Base-by-base conservation (phyloP, 2,797 vertebrate species). In the Merluccius polli region DNA sequence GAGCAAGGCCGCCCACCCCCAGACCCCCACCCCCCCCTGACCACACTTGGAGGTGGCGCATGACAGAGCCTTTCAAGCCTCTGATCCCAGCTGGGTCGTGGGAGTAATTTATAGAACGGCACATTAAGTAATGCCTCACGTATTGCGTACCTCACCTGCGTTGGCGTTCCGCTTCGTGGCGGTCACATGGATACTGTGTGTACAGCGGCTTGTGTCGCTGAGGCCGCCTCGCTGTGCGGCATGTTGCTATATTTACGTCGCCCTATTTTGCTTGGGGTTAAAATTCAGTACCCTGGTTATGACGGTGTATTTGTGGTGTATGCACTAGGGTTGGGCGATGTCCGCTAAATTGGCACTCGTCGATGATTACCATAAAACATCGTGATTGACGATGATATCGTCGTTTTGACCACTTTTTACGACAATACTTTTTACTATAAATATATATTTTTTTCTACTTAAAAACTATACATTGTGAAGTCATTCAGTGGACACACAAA, bases 61-160 rank as follows among this genome's bases (percentile, higher is more conserved):
- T 27, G 67, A 86, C 79, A 18, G 83, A 76, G 73, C 82, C 72
- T 78, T 85, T 87, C 87, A 83, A 81, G 86, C 82, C 83, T 84
- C 89, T 89, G 89, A 90, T 90, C 91, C 90, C 86, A 84, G 87
- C 87, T 87, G 86, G 88, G 85, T 77, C 75, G 84, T 84, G 11
- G 1, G 73, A 91, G 90, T 91, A 90, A 91, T 93, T 94, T 93
- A 90, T 92, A 92, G 90, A 89, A 87, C 86, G 79, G 89, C 87
- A 90, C 91, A 87, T 92, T 87, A 87, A 92, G 87, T 84, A 76
- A 87, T 79, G 81, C 82, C 85, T 82, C n/a, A n/a, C 84, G 81
- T 83, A 89, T 81, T 86, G 78, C 80, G 85, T 80, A 82, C 85
- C 81, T 84, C 85, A 89, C 86, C 85, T 90, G 85, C 83, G 70